phyloP scores from a whole-genome alignment of 2,113 vertebrate species.

The Rattus norvegicus region DNA sequence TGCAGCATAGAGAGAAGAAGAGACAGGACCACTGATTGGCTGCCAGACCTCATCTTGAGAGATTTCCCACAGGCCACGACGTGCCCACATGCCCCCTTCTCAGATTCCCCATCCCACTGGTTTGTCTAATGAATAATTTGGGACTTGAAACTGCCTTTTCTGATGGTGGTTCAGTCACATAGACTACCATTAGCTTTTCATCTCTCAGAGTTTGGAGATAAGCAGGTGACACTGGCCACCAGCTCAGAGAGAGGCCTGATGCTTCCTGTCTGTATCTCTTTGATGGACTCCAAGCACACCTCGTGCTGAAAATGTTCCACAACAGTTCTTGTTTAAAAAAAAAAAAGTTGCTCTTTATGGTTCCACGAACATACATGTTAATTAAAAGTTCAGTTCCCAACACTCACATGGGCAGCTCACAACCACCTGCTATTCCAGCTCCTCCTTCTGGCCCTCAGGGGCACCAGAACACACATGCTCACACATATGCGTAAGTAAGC shows the following conservation, averaged over 20 bases:
- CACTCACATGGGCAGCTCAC: background rate
- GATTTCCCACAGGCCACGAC: background rate
- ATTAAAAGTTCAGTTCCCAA: background rate
- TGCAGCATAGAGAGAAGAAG: background rate
- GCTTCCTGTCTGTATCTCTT: background rate
- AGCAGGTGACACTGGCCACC: background rate
- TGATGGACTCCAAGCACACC: background rate
- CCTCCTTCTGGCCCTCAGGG: background rate
- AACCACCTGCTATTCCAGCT: background rate
- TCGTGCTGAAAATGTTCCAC: background rate
- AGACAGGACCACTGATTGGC: background rate
- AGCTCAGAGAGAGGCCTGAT: background rate
- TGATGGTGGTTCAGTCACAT: background rate
- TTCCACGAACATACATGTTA: background rate
- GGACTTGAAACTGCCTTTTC: background rate
- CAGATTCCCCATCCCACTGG: background rate
- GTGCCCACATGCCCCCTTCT: background rate
- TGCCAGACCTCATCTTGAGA: background rate
- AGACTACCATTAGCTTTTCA: background rate
- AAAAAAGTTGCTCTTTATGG: background rate
- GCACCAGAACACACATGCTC: background rate
- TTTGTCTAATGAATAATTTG: background rate
- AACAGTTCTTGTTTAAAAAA: background rate
- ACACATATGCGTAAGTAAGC: background rate
- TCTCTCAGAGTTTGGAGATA: background rate